These are phyloP conservation scores for Trachops cirrhosus DNA, from an alignment of 2,797 vertebrate genomes.

Conservation along the genomic window DNA sequence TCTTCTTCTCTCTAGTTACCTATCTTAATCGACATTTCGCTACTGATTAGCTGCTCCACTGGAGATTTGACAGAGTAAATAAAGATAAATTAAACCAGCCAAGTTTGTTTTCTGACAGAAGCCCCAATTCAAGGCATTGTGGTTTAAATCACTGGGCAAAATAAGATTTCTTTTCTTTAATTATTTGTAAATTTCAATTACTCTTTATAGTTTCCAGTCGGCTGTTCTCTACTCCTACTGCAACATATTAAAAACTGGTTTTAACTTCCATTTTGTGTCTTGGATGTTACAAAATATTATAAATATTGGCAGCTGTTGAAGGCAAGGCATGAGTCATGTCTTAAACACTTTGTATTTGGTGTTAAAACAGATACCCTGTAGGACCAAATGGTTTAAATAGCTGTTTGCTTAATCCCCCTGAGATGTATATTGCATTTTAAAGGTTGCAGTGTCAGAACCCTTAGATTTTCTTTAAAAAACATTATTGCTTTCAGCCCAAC, in stretches of 20 bases:
- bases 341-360: not conserved
- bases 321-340: not conserved
- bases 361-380: not conserved
- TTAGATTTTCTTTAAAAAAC: slow-evolving; percentile 21
- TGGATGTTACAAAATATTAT: slow-evolving; percentile 17
- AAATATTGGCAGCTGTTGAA: not conserved
- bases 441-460: slow-evolving; percentile 9
- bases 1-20: not conserved
- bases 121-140: not conserved
- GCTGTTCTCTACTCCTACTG: not conserved
- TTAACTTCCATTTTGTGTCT: slow-evolving; percentile 14
- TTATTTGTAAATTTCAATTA: slow-evolving; percentile 35
- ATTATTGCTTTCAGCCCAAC: not conserved
- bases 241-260: not conserved
- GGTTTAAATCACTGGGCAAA: not conserved
- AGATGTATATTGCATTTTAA: slow-evolving; percentile 3
- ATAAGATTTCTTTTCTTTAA: slow-evolving; percentile 10
- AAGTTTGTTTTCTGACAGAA: slow-evolving; percentile 30
- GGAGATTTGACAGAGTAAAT: slow-evolving; percentile 33
- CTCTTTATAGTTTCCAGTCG: not conserved
- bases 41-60: not conserved
- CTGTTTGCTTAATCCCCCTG: not conserved
- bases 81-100: not conserved
- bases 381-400: not conserved
- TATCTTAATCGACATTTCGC: not conserved